Evolutionary conservation across 2,797 vertebrate species (phyloP).

Genomic region (Platyrinchus mystaceus): DNA sequence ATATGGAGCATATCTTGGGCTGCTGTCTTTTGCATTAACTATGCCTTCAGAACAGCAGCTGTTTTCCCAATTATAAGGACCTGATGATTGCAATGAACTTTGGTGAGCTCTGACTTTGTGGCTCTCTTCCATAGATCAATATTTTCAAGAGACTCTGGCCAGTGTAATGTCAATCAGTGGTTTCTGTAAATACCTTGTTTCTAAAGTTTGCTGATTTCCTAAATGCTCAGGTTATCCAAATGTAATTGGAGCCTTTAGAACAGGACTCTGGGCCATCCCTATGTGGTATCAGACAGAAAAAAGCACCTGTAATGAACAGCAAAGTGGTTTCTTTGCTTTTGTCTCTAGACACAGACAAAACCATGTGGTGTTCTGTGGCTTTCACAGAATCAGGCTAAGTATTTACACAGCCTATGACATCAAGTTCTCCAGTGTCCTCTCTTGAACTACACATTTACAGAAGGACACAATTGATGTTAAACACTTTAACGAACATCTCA

Average conservation of each 20-base stretch:
- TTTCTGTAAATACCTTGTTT: not conserved
- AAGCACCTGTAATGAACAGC: not conserved
- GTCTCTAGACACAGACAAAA: not conserved
- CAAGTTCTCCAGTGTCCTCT: not conserved
- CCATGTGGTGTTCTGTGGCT: not conserved
- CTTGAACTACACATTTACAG: not conserved
- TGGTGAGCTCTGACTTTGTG: not conserved
- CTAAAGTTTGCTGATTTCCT: not conserved
- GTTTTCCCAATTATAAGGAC: not conserved
- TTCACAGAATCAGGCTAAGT: not conserved
- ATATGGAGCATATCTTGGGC: not conserved
- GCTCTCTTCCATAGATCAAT: not conserved
- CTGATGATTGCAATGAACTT: not conserved
- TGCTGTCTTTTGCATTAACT: not conserved
- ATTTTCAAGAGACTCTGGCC: not conserved
- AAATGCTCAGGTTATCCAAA: not conserved
- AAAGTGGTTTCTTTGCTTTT: not conserved
- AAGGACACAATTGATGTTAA: not conserved
- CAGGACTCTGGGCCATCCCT: not conserved
- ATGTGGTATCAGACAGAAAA: not conserved
- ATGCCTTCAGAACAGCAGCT: not conserved
- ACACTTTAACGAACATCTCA: not conserved
- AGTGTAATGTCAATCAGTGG: not conserved
- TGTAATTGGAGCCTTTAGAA: not conserved
- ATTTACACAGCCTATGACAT: not conserved